A percentile compares a stretch with the other conserved stretches of the same genome.
Evolutionary conservation across 2,113 vertebrate species (phyloP).

Genomic region (Falco punctatus): DNA sequence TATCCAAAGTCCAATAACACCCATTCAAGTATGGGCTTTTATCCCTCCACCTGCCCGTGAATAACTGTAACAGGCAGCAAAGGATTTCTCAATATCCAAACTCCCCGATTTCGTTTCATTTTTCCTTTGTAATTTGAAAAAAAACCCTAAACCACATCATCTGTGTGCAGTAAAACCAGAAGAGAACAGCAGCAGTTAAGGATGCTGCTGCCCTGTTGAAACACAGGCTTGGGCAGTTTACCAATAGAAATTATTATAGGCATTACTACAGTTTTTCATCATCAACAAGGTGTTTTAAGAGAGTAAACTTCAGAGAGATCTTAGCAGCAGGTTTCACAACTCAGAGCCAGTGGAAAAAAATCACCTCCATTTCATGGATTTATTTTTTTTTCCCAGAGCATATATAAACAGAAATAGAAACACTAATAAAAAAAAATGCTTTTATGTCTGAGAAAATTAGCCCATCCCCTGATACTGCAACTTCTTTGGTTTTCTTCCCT

Average conservation of each 20-base stretch:
- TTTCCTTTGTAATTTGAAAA: neutral
- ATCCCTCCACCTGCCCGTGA: neutral
- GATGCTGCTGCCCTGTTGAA: neutral
- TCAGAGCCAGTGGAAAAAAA: neutral
- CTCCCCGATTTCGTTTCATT: neutral
- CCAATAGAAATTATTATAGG: too few relatives aligned
- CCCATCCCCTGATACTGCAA: neutral
- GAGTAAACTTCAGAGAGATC: neutral
- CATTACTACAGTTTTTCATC: too few relatives aligned
- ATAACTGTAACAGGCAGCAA: neutral
- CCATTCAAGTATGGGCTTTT: neutral
- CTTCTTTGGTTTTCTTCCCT: neutral
- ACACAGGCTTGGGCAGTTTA: neutral
- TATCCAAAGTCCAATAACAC: fast-evolving
- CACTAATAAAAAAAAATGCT: neutral
- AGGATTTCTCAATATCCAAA: neutral
- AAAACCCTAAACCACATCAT: neutral
- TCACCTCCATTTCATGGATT: fast-evolving
- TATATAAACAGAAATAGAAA: neutral
- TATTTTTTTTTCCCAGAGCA: neutral
- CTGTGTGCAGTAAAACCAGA: neutral
- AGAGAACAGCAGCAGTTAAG: neutral
- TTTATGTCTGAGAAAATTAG: neutral
- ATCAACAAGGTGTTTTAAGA: neutral
- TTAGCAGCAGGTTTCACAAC: neutral